A percentile compares a stretch with the other conserved stretches of the same genome.
Conservation (phyloP, 1,140 invertebrate genomes). For the Laupala kohalensis region DNA sequence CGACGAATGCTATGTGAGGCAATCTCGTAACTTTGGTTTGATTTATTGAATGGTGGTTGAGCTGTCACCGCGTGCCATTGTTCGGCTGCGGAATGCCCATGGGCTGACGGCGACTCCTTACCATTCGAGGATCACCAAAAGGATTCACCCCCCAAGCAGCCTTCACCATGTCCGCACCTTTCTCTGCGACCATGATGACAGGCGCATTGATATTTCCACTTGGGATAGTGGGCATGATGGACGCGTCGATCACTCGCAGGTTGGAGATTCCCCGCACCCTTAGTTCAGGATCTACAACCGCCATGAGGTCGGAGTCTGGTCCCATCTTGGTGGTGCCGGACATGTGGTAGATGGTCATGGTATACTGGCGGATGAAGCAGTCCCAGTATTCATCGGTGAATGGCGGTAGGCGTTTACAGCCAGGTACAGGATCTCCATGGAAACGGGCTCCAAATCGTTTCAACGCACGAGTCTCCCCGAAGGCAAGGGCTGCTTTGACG, state of each 20-base stretch:
- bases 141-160: constrained; percentile 39
- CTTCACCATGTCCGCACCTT: constrained; percentile 76
- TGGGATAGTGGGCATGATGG: constrained; percentile 67
- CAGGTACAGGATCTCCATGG: constrained; percentile 55
- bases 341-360: constrained; percentile 77
- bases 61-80: neutral
- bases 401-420: constrained; percentile 58
- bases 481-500: constrained; percentile 67
- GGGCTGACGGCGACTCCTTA: neutral
- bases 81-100: neutral
- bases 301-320: constrained; percentile 52
- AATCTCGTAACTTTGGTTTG: neutral
- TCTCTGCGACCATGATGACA: constrained; percentile 87
- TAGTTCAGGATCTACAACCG: constrained; percentile 65
- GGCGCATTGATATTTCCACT: constrained; percentile 78
- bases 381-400: constrained; percentile 77
- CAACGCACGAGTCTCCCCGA: constrained; percentile 42
- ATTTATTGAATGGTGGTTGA: neutral
- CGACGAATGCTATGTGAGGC: no score
- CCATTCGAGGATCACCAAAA: constrained; percentile 13
- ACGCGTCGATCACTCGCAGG: constrained; percentile 64
- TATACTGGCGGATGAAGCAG: constrained; percentile 64
- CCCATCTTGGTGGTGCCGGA: constrained; percentile 80
- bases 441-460: constrained; percentile 54
- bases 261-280: constrained; percentile 42